Base-by-base conservation (phyloP, 2,113 vertebrate species). In the Muntiacus reevesi region DNA sequence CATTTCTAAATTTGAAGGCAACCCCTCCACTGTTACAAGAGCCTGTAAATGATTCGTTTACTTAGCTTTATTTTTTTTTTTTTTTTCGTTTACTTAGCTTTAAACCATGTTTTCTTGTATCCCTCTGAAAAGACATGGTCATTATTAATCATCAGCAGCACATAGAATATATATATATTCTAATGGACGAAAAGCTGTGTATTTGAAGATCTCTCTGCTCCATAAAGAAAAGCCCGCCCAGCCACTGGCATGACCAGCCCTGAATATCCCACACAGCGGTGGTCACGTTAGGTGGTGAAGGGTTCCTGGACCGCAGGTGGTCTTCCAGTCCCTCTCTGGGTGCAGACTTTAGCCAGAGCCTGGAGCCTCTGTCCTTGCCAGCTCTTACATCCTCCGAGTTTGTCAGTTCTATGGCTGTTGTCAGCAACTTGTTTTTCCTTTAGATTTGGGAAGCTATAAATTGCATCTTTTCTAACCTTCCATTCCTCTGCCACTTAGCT, bases 351-450 rank as follows among this genome's bases (percentile, higher is more conserved):
- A 91, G 98, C 93, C 96, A 96, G 94, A 98, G 94, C 96, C 97
- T 74, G 95, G 93, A 89, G 90, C 94, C 47, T 97, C 97, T 98
- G 97, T 93, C 97, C 98, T 98, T 98, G 95, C 83, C 88, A 96
- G 97, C 96, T 94, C 96, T 79, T 60, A 93, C 94, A 45, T 94
- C 96, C 97, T 97, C 89, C 97, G 97, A 87, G 47, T 90, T 98
- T 94, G 96, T 94, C 59, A 82, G 90, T 97, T 96, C 97, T 95
- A 19, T 59, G 96, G 96, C 94, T 87, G 19, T 90, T 97, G 91
- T 98, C 97, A 97, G 98, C 97, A 93, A 40, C 95, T 95, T 96
- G 89, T 97, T 98, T 87, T 98, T 98, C 93, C 98, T 98, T 97
- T 90, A 94, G 96, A 89, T 97, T 98, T 98, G 95, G 96, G 95